Conservation (phyloP, 1,140 invertebrate species). For the Trichomalopsis sarcophagae region DNA sequence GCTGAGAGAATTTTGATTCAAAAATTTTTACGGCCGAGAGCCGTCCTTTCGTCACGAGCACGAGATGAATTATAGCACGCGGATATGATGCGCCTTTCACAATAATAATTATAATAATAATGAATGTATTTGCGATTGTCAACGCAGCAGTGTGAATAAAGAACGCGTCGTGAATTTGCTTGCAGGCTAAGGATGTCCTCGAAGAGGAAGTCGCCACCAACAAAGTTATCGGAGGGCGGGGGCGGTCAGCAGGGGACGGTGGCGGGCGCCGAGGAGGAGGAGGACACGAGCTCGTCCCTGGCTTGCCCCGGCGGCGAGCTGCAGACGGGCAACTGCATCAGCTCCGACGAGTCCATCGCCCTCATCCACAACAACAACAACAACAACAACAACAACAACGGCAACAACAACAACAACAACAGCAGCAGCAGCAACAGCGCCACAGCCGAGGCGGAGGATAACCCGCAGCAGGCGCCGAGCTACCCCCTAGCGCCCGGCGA, state of each 20-base stretch:
- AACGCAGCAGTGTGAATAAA: neutral
- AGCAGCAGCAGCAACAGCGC: neutral
- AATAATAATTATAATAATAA: too few relatives aligned
- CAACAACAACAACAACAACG: slow-evolving; percentile 21
- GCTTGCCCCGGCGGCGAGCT: slow-evolving; percentile 46
- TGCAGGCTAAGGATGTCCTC: slow-evolving; percentile 92
- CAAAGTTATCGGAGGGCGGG: slow-evolving; percentile 89
- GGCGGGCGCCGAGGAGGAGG: slow-evolving; percentile 78
- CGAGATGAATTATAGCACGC: too few relatives aligned
- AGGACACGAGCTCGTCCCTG: slow-evolving; percentile 75
- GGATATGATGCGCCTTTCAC: too few relatives aligned
- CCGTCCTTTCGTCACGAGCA: too few relatives aligned
- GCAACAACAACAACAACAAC: slow-evolving; percentile 13
- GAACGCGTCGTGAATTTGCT: slow-evolving; percentile 52
- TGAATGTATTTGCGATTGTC: too few relatives aligned
- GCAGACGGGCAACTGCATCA: slow-evolving; percentile 15
- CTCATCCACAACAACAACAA: slow-evolving; percentile 26
- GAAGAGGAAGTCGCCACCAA: slow-evolving; percentile 93
- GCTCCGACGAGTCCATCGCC: slow-evolving; percentile 45
- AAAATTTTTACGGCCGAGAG: too few relatives aligned
- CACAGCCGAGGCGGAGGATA: slow-evolving; percentile 32
- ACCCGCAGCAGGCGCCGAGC: slow-evolving; percentile 18
- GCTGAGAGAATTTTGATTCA: too few relatives aligned
- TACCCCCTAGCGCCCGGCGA: slow-evolving; percentile 54
- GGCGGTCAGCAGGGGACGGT: slow-evolving; percentile 71